Base-by-base conservation (phyloP, 2,113 vertebrate species). In the Zapus hudsonius region DNA sequence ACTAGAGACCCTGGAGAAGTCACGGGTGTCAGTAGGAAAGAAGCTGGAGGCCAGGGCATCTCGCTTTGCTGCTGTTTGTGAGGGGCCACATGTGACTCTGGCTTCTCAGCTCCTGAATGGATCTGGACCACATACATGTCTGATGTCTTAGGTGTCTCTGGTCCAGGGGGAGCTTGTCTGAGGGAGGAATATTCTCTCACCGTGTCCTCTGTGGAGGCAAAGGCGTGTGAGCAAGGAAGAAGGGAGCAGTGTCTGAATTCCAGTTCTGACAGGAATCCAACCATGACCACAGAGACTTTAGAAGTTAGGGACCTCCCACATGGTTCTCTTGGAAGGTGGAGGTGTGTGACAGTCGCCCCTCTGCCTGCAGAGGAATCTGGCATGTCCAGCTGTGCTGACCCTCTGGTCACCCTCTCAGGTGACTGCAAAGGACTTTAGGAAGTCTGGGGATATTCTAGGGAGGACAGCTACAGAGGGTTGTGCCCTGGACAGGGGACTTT, bases 161-260 rank as follows among this genome's bases (percentile, higher is more conserved):
- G 36, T 27, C 0, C 0, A 42, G 33, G 64, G 38, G 38, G 57
- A 73, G 44, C 83, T 23, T 10, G 42, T 55, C 57, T 73, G 36
- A 61, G 13, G 63, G 64, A 72, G 78, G 74, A 75, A 72, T 90
- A 36, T 57, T 38, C 7, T 57, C 25, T 81, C 63, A 36, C 89
- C 92, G 33, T 69, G 72, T 81, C 59, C 27, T 94, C 92, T 57
- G 69, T 36, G 15, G 16, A 7, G 64, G 57, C 52, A 63, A 2
- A 7, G 84, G 52, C 52, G 16, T 78, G 55, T 66, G 70, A 81
- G 80, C 80, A 72, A 75, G 84, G 36, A 57, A 79, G 12, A n/a
- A 87, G 57, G 61, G 80, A 89, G 67, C 88, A 80, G 31, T 57
- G 73, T 22, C 87, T 81, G 70, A 73, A 75, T 79, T 61, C 76